These are phyloP conservation scores for Megamerina dolium DNA, from an alignment of 2,888 invertebrate species.

Conservation along the genomic window DNA sequence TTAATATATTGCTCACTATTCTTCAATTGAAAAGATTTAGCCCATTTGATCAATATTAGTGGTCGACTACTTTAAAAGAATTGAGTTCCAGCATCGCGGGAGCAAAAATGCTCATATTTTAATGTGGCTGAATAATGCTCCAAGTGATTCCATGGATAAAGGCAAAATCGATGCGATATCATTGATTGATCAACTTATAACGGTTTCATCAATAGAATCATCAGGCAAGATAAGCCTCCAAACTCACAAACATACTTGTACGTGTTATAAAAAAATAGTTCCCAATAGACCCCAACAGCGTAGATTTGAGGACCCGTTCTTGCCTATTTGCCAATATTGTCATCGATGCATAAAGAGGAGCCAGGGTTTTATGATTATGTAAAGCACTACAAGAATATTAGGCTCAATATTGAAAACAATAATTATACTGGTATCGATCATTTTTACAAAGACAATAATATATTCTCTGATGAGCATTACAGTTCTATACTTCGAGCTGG, in stretches of 20 bases:
- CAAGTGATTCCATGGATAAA: constrained; percentile 19
- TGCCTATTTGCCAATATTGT: constrained; percentile 7
- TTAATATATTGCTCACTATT: background rate
- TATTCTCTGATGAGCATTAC: constrained; percentile 22
- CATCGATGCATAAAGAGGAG: constrained; percentile 9
- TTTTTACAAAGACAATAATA: constrained; percentile 13
- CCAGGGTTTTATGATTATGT: background rate
- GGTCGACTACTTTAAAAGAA: constrained; percentile 27
- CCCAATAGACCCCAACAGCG: constrained; percentile 9
- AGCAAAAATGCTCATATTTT: constrained; percentile 21
- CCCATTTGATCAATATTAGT: constrained; percentile 1
- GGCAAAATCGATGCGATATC: constrained; percentile 23
- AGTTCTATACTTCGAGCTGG: constrained; percentile 29
- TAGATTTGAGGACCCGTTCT: constrained; percentile 16
- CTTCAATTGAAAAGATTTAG: background rate
- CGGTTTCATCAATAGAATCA: no score
- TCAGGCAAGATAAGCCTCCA: constrained; percentile 10
- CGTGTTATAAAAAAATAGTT: constrained; percentile 12
- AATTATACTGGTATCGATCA: constrained; percentile 8
- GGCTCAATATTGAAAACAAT: constrained; percentile 7
- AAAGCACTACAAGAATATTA: background rate
- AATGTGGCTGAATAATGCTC: constrained; percentile 38
- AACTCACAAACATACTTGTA: constrained; percentile 17
- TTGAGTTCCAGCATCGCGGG: constrained; percentile 28
- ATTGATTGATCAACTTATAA: no score